Evolutionary conservation across 2,888 invertebrate species (phyloP).

Genomic region (Diaphora mendica): DNA sequence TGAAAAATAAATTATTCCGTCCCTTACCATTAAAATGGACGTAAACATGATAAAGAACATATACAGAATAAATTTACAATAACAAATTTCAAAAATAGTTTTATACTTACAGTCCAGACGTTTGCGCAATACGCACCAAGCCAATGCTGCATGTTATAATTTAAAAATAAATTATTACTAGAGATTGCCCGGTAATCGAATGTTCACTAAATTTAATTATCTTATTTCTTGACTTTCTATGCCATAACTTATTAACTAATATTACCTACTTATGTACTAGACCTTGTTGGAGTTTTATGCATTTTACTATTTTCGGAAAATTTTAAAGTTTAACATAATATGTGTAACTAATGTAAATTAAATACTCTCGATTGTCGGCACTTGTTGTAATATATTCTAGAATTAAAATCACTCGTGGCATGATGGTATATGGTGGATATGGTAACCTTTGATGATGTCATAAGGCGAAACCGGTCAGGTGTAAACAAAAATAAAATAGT

Average conservation of each 20-base stretch:
- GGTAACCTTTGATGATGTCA: too few species aligned
- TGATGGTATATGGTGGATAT: too few species aligned
- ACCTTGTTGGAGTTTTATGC: background rate
- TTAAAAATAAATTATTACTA: slow-evolving; percentile 43
- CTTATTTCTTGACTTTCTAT: background rate
- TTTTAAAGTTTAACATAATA: background rate
- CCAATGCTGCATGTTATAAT: slow-evolving; percentile 90
- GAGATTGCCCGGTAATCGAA: background rate
- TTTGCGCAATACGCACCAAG: slow-evolving; percentile 97
- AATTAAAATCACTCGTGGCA: too few species aligned
- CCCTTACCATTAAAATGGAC: background rate
- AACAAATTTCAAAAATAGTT: slow-evolving; percentile 38
- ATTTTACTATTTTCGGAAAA: background rate
- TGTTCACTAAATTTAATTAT: background rate
- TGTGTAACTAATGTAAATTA: too few species aligned
- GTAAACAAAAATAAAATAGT: too few species aligned
- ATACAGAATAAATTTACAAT: background rate
- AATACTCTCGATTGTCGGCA: too few species aligned
- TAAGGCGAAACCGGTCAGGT: too few species aligned
- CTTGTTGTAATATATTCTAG: too few species aligned
- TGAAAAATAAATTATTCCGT: background rate
- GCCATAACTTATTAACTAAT: background rate
- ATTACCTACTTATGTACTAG: background rate
- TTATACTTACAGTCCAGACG: slow-evolving; percentile 94
- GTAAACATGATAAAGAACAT: background rate